phyloP scores from a whole-genome alignment of 2,113 vertebrate genomes.

The Gorsachius goisagi region DNA sequence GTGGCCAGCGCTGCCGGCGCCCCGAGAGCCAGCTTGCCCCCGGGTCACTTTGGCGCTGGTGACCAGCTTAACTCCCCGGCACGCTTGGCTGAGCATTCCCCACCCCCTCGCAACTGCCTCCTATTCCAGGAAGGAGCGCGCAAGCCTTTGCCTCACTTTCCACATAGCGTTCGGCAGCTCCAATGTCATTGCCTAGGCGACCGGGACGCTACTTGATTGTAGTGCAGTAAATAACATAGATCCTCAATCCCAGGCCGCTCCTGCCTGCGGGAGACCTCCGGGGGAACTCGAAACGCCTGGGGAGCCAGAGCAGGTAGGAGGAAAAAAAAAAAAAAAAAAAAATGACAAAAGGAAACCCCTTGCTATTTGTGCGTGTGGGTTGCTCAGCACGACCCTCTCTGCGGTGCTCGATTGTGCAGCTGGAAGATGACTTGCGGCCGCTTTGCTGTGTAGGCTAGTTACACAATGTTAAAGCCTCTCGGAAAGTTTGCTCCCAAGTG shows the following conservation, averaged over 20 bases:
- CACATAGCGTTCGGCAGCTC: constrained; percentile 61
- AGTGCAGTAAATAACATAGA: constrained; percentile 49
- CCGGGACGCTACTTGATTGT: constrained; percentile 76
- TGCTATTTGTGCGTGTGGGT: neutral
- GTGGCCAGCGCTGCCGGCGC: neutral
- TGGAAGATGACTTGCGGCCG: neutral
- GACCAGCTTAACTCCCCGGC: constrained; percentile 11
- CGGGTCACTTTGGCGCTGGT: neutral
- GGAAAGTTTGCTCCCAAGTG: neutral
- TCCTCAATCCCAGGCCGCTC: constrained; percentile 58
- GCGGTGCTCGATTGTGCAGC: rapidly evolving
- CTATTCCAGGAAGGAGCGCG: constrained; percentile 55
- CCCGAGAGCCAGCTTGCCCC: neutral
- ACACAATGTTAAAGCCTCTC: rapidly evolving
- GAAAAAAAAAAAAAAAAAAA: neutral
- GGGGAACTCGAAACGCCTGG: neutral
- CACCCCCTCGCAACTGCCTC: constrained; percentile 51
- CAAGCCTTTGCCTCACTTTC: constrained; percentile 64
- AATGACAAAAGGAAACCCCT: neutral
- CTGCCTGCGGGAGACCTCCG: constrained; percentile 59
- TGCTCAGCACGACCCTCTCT: neutral
- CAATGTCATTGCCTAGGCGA: constrained; percentile 82
- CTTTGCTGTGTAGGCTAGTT: neutral
- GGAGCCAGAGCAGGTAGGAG: constrained; percentile 31
- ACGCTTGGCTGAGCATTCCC: constrained; percentile 50